A percentile compares a stretch with the other conserved stretches of the same genome.
Evolutionary conservation across 1,140 invertebrate species (phyloP).

Genomic region (Elymnias hypermnestra): DNA sequence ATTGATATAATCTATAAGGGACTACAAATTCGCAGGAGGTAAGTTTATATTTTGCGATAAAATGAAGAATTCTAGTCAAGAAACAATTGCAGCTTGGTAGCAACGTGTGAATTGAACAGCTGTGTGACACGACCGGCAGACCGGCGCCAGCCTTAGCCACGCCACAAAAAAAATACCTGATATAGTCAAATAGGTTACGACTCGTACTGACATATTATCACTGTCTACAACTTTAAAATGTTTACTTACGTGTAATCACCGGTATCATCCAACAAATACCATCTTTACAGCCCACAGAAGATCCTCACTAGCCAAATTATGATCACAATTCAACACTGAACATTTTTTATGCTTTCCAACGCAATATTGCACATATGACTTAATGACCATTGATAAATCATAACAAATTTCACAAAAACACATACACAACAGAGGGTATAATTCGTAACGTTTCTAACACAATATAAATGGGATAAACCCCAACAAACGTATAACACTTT

Average conservation of each 20-base stretch:
- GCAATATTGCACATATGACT: slow-evolving; percentile 64
- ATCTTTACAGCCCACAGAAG: slow-evolving; percentile 56
- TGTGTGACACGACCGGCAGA: slow-evolving; percentile 40
- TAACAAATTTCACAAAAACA: slow-evolving; percentile 66
- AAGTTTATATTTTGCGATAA: too few species aligned
- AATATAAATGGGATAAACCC: slow-evolving; percentile 53
- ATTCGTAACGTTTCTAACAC: slow-evolving; percentile 60
- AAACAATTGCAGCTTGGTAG: too few species aligned
- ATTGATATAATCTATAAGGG: too few species aligned
- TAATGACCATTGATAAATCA: slow-evolving; percentile 62
- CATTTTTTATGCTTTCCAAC: slow-evolving; percentile 62
- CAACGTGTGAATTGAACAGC: slow-evolving; percentile 48
- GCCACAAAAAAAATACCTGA: slow-evolving; percentile 48
- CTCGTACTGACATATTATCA: background rate
- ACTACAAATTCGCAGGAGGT: too few species aligned
- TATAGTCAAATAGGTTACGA: slow-evolving; percentile 67
- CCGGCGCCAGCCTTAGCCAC: slow-evolving; percentile 58
- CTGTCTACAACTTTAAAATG: slow-evolving; percentile 21
- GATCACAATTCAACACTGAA: slow-evolving; percentile 70
- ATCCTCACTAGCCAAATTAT: slow-evolving; percentile 70
- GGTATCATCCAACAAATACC: slow-evolving; percentile 70
- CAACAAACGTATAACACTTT: slow-evolving; percentile 61
- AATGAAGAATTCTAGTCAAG: too few species aligned
- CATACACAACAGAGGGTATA: slow-evolving; percentile 51
- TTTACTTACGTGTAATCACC: slow-evolving; percentile 55